phyloP scores from a whole-genome alignment of 2,888 invertebrate species.

The Caenorhabditis drosophilae region DNA sequence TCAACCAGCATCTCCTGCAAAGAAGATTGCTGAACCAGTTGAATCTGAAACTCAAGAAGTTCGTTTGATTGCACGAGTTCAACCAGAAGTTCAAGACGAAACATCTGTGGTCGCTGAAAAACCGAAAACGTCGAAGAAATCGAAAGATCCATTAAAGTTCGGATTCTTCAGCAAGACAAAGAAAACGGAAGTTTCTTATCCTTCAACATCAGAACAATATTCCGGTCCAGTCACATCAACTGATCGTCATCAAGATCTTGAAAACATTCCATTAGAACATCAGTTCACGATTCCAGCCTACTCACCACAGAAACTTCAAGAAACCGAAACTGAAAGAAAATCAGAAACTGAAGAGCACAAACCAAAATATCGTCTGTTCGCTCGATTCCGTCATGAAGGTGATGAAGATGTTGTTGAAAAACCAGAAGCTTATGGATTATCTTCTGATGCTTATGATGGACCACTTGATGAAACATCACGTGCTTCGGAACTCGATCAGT shows the following conservation, averaged over 20 bases:
- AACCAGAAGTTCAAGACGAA: slow-evolving; percentile 13
- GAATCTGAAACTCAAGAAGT: slow-evolving; percentile 26
- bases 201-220: slow-evolving; percentile 8
- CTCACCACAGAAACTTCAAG: slow-evolving; percentile 6
- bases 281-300: slow-evolving; percentile 9
- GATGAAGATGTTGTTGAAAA: slow-evolving; percentile 38
- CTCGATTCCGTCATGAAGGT: slow-evolving; percentile 36
- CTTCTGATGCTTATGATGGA: slow-evolving; percentile 11
- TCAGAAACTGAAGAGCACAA: slow-evolving; percentile 2
- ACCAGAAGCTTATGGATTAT: slow-evolving; percentile 13
- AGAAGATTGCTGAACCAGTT: slow-evolving; percentile 12
- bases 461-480: slow-evolving; percentile 22
- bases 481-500: slow-evolving; percentile 12
- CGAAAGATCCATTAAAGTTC: slow-evolving; percentile 8
- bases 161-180: slow-evolving; percentile 20
- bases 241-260: slow-evolving; percentile 15
- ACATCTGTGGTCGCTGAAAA: background rate
- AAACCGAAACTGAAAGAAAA: background rate
- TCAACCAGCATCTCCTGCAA: slow-evolving; percentile 11
- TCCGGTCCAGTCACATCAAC: slow-evolving; percentile 14
- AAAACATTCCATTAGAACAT: slow-evolving; percentile 21
- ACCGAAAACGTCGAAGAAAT: slow-evolving; percentile 10
- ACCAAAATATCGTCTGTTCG: slow-evolving; percentile 21
- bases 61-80: slow-evolving; percentile 25
- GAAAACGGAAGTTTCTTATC: slow-evolving; percentile 7